These are phyloP conservation scores for Isotomurus palustris DNA, from an alignment of 2,888 invertebrate species.

Conservation along the genomic window DNA sequence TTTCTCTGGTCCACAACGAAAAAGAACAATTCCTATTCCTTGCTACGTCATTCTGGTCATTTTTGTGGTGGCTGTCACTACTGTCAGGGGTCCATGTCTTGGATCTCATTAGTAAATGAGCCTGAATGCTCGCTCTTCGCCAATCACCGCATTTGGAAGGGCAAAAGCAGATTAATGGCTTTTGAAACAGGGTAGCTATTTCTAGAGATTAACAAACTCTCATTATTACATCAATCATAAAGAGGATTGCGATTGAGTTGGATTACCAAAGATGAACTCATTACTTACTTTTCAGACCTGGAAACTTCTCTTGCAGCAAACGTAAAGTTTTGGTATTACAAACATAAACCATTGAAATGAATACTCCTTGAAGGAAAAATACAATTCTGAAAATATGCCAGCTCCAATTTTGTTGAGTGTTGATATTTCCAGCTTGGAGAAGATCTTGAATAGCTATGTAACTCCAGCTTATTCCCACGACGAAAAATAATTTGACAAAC, in stretches of 20 bases:
- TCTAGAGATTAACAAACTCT: too few species aligned
- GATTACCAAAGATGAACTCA: not conserved
- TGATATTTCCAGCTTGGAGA: constrained; percentile 23
- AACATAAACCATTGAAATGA: constrained; percentile 20
- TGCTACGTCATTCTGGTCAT: too few species aligned
- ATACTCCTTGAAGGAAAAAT: constrained; percentile 25
- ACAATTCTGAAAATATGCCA: constrained; percentile 24
- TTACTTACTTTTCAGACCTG: constrained; percentile 13
- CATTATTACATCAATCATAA: not conserved
- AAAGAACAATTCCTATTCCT: too few species aligned
- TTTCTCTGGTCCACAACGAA: too few species aligned
- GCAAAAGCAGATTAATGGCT: too few species aligned
- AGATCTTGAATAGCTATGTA: constrained; percentile 29
- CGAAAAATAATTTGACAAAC: constrained; percentile 18
- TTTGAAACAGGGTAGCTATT: too few species aligned
- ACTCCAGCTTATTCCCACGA: constrained; percentile 31
- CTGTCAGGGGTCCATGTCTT: too few species aligned
- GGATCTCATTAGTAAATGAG: too few species aligned
- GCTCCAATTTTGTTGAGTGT: constrained; percentile 19
- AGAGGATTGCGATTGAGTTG: not conserved
- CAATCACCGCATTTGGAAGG: too few species aligned
- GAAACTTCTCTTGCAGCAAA: constrained; percentile 12
- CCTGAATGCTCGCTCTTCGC: too few species aligned
- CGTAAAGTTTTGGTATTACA: constrained; percentile 11
- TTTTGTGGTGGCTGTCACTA: too few species aligned